These are phyloP conservation scores for Leptodactylus fallax DNA, from an alignment of 2,797 vertebrate genomes.

Conservation along the genomic window DNA sequence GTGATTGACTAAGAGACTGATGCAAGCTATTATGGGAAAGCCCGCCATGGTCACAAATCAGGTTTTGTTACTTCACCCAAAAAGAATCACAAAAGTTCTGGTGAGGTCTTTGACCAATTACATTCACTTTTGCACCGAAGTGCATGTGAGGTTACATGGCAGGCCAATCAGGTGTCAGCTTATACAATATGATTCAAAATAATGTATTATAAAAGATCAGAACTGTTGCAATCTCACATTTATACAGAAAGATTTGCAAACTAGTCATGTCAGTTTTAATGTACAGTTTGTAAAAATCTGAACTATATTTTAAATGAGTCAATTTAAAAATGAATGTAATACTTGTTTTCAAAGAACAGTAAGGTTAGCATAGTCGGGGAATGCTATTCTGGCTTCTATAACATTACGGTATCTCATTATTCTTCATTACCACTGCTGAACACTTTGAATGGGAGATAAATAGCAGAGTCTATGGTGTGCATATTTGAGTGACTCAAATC, in stretches of 20 bases:
- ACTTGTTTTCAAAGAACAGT: slow-evolving; percentile 39
- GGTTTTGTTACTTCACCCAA: too few relatives aligned
- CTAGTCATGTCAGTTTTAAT: slow-evolving; percentile 46
- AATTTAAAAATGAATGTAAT: slow-evolving; percentile 29
- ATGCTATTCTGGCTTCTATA: slow-evolving; percentile 33
- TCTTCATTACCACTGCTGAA: slow-evolving; percentile 59
- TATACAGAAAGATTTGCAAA: neutral
- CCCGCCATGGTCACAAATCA: too few relatives aligned
- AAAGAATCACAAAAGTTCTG: too few relatives aligned
- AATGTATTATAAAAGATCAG: too few relatives aligned
- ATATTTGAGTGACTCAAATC: slow-evolving; percentile 54
- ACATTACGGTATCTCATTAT: slow-evolving; percentile 56
- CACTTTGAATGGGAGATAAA: slow-evolving; percentile 56
- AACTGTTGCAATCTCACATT: neutral
- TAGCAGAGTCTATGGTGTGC: slow-evolving; percentile 49
- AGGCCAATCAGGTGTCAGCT: too few relatives aligned
- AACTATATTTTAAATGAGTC: slow-evolving; percentile 46
- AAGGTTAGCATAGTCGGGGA: neutral
- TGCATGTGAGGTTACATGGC: too few relatives aligned
- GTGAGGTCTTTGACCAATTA: too few relatives aligned
- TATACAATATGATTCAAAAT: too few relatives aligned
- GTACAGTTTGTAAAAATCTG: slow-evolving; percentile 8
- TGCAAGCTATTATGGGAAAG: too few relatives aligned
- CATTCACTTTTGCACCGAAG: too few relatives aligned
- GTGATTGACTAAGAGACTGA: too few relatives aligned